phyloP scores from a whole-genome alignment of 2,113 vertebrate genomes.

The Clarias magur region DNA sequence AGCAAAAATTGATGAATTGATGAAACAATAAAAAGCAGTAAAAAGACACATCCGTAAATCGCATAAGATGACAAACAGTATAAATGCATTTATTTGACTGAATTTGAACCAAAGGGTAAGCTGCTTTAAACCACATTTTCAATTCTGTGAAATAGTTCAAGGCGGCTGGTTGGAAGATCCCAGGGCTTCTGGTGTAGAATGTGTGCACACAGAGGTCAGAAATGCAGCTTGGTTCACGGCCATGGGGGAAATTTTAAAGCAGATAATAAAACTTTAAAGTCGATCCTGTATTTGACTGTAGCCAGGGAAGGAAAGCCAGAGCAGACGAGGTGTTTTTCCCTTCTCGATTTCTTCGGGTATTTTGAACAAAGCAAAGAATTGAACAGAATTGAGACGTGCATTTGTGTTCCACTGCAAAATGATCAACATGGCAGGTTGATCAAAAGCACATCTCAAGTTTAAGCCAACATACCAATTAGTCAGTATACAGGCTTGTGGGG shows the following conservation, averaged over 20 bases:
- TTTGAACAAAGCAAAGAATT: not conserved
- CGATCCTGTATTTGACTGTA: not conserved
- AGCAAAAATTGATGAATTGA: not conserved
- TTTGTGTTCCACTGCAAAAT: not conserved
- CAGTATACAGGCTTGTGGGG: too few species aligned
- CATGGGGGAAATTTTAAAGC: not conserved
- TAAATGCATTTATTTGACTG: not conserved
- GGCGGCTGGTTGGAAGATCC: not conserved
- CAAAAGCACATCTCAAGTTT: not conserved
- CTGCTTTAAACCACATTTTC: not conserved
- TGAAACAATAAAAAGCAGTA: not conserved
- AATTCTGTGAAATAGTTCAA: not conserved
- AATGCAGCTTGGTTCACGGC: not conserved
- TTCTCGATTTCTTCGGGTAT: not conserved
- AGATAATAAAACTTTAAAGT: not conserved
- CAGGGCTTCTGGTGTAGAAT: not conserved
- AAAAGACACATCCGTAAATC: not conserved
- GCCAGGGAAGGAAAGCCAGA: not conserved
- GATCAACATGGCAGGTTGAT: not conserved
- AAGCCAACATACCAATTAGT: not conserved
- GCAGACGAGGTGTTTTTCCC: not conserved
- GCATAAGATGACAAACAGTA: not conserved
- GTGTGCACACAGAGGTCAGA: not conserved
- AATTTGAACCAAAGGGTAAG: not conserved
- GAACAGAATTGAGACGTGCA: not conserved